A percentile compares a stretch with the other conserved stretches of the same genome.
Conservation (phyloP, 2,888 invertebrate species). For the Lottia scabra region DNA sequence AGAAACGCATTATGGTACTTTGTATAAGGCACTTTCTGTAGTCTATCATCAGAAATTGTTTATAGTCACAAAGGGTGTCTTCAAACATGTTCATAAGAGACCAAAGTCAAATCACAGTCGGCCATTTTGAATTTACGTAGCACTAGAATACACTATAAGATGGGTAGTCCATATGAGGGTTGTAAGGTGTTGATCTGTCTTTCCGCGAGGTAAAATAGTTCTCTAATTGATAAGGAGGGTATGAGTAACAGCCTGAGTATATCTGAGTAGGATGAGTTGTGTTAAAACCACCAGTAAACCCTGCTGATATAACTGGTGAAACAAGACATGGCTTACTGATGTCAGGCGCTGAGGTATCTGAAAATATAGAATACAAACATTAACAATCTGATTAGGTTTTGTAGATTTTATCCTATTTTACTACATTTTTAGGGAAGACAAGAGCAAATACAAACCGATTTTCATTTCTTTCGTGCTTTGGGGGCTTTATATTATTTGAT, state of each 20-base stretch:
- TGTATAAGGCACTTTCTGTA: no score
- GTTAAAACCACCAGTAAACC: constrained; percentile 38
- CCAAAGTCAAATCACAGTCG: neutral
- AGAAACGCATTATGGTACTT: no score
- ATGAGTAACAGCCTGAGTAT: constrained; percentile 49
- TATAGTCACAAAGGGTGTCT: no score
- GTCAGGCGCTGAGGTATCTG: constrained; percentile 32
- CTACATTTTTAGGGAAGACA: no score
- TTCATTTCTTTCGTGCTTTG: no score
- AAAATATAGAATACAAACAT: neutral
- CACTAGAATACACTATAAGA: constrained; percentile 13
- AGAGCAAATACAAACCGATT: no score
- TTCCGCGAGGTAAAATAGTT: constrained; percentile 56
- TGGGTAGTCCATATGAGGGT: constrained; percentile 58
- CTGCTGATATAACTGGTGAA: constrained; percentile 30
- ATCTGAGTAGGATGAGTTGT: constrained; percentile 39
- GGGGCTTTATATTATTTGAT: no score
- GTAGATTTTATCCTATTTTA: no score
- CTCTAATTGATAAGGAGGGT: constrained; percentile 55
- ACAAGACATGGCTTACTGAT: constrained; percentile 31
- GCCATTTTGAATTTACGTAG: neutral
- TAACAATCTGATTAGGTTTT: no score
- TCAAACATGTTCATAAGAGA: no score
- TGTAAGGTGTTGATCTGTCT: constrained; percentile 57
- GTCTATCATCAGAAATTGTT: no score